Conservation (phyloP, 2,113 vertebrate species). For the Aythya baeri region DNA sequence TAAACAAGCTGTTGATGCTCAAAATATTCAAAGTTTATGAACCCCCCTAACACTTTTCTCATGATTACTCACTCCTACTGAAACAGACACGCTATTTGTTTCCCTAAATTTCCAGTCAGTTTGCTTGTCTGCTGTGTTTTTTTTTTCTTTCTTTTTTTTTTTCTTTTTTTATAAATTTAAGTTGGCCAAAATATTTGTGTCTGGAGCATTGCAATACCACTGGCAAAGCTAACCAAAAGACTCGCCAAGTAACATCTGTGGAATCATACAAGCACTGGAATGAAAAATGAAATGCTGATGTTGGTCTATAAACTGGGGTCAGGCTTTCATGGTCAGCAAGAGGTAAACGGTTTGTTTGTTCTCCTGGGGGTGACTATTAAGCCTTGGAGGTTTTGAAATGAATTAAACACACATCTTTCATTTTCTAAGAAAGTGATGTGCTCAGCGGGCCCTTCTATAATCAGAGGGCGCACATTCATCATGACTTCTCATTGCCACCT, state of each 20-base stretch:
- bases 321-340: background rate
- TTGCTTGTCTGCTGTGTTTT: background rate
- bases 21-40: background rate
- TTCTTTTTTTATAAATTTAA: background rate
- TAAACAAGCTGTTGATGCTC: background rate
- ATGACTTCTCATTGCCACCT: background rate
- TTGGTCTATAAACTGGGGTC: background rate
- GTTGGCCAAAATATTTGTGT: background rate
- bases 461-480: background rate
- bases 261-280: background rate
- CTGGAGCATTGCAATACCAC: background rate
- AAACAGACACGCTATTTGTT: background rate
- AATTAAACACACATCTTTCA: conserved; percentile 35
- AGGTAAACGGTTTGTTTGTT: conserved; percentile 29
- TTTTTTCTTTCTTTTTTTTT: background rate
- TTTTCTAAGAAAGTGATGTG: conserved; percentile 30
- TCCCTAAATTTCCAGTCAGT: background rate
- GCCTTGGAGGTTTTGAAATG: conserved; percentile 10
- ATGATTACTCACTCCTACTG: background rate
- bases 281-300: background rate
- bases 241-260: conserved; percentile 12
- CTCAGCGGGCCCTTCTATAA: background rate
- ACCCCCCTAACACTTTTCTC: background rate
- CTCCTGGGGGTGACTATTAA: conserved; percentile 11
- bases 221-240: background rate